phyloP scores from a whole-genome alignment of 2,888 invertebrate species.

The Morpho helenor region DNA sequence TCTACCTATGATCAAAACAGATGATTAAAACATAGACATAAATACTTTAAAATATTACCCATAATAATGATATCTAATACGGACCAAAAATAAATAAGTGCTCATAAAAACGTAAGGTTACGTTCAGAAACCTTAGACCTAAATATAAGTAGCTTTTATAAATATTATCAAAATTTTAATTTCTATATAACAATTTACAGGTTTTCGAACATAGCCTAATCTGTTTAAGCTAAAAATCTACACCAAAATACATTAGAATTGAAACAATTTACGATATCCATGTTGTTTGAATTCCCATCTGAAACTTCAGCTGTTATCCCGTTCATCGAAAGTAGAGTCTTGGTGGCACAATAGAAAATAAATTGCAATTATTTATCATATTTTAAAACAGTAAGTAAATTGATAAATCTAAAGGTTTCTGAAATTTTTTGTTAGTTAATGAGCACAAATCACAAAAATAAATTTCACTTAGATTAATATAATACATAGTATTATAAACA shows the following conservation, averaged over 20 bases:
- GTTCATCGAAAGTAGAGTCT: constrained; percentile 73
- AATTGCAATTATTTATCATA: constrained; percentile 33
- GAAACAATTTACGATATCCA: constrained; percentile 59
- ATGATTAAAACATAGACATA: constrained; percentile 1
- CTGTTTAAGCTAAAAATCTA: constrained; percentile 56
- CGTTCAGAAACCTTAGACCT: constrained; percentile 70
- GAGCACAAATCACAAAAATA: constrained; percentile 18
- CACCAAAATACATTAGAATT: constrained; percentile 36
- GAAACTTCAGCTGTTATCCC: constrained; percentile 65
- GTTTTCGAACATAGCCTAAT: constrained; percentile 77
- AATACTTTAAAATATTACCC: background rate
- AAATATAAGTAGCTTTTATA: constrained; percentile 31
- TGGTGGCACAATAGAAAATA: constrained; percentile 62
- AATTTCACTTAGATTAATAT: background rate
- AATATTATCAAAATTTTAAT: constrained; percentile 23
- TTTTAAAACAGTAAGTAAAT: constrained; percentile 1
- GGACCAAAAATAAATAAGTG: constrained; percentile 20
- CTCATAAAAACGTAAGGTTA: constrained; percentile 51
- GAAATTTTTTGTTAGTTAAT: constrained; percentile 17
- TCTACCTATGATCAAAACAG: no score
- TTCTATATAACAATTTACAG: constrained; percentile 31
- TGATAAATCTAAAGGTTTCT: constrained; percentile 31
- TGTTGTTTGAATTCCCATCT: constrained; percentile 57
- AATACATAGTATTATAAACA: background rate
- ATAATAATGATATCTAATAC: constrained; percentile 19